phyloP scores from a whole-genome alignment of 2,113 vertebrate genomes.

The Peromyscus polionotus region DNA sequence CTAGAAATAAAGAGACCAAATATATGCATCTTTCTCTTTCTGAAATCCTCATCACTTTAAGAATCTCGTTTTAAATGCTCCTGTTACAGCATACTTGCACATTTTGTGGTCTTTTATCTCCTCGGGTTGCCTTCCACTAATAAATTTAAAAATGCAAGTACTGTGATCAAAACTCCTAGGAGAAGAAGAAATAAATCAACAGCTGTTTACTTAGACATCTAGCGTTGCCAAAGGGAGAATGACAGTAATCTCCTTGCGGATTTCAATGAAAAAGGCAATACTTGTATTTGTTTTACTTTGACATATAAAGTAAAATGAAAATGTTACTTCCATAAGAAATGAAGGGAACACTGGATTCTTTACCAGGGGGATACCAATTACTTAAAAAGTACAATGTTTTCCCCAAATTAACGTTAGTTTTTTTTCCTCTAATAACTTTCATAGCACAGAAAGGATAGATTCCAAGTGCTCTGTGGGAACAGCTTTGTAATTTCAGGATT shows the following conservation, averaged over 20 bases:
- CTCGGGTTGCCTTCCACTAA: constrained; percentile 30
- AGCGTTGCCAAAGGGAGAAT: constrained; percentile 25
- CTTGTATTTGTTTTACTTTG: constrained; percentile 48
- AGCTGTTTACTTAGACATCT: constrained; percentile 58
- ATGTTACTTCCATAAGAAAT: constrained; percentile 34
- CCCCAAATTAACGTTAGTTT: constrained; percentile 30
- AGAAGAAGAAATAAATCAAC: constrained; percentile 47
- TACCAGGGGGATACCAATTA: constrained; percentile 57
- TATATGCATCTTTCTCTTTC: not conserved
- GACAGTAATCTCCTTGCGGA: constrained; percentile 45
- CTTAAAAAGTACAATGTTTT: constrained; percentile 59
- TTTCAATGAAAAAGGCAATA: constrained; percentile 40
- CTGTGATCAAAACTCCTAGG: constrained; percentile 61
- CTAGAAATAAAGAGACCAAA: constrained; percentile 48
- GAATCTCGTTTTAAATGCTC: constrained; percentile 27
- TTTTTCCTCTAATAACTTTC: constrained; percentile 57
- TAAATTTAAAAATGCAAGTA: constrained; percentile 54
- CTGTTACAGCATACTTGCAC: not conserved
- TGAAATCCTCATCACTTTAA: not conserved
- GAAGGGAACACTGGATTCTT: not conserved
- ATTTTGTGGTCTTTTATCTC: constrained; percentile 51
- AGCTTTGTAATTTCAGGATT: constrained; percentile 72
- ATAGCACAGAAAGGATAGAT: constrained; percentile 56
- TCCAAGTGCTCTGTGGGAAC: constrained; percentile 58
- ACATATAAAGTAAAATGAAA: constrained; percentile 45